phyloP scores from a whole-genome alignment of 2,797 vertebrate species.

The Centroberyx gerrardi region DNA sequence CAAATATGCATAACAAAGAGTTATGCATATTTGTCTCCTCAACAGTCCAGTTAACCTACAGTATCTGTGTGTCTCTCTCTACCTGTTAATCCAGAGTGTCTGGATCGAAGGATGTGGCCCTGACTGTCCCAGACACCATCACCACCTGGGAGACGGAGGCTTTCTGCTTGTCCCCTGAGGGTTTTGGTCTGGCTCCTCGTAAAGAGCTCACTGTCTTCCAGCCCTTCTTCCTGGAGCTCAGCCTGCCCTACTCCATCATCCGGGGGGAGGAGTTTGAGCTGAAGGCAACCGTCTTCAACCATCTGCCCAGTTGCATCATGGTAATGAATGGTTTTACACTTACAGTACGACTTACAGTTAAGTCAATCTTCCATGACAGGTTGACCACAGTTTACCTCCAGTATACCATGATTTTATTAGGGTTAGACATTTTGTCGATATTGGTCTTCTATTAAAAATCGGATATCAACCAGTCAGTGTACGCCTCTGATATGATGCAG shows the following conservation, averaged over 20 bases:
- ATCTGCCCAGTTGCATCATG: constrained; percentile 84
- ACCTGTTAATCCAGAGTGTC: constrained; percentile 64
- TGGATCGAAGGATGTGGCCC: constrained; percentile 60
- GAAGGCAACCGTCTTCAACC: constrained; percentile 84
- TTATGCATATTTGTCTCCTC: neutral
- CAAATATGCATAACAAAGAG: too few relatives aligned
- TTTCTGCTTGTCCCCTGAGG: constrained; percentile 79
- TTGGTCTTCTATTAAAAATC: too few relatives aligned
- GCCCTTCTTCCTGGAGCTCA: constrained; percentile 88
- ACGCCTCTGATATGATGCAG: too few relatives aligned
- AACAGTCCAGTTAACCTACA: neutral
- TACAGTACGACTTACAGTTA: too few relatives aligned
- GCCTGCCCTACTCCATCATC: constrained; percentile 87
- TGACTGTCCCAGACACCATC: constrained; percentile 84
- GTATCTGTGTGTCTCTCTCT: constrained; percentile 33
- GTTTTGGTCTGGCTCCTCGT: constrained; percentile 84
- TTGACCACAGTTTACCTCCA: too few relatives aligned
- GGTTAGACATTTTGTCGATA: too few relatives aligned
- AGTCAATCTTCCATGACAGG: too few relatives aligned
- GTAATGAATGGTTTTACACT: constrained; percentile 57
- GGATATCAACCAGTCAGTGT: too few relatives aligned
- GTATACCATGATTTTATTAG: too few relatives aligned
- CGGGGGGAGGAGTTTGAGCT: constrained; percentile 86
- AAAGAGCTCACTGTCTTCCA: constrained; percentile 83
- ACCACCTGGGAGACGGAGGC: constrained; percentile 84